Evolutionary conservation across 2,888 invertebrate genomes (phyloP).

Genomic region (Drosophila cyrtoloma): DNA sequence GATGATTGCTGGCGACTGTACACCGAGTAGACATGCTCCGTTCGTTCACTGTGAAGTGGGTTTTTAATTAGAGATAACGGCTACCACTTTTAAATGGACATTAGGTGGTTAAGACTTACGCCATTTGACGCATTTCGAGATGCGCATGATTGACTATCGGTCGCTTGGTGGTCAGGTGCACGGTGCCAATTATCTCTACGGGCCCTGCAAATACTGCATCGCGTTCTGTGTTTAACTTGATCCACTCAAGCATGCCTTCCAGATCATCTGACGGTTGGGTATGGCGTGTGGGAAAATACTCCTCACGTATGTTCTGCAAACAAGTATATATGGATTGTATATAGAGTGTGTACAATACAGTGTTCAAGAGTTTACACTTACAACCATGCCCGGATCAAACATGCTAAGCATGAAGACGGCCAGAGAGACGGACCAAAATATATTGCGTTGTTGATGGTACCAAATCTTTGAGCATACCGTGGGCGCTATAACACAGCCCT

Average conservation of each 20-base stretch:
- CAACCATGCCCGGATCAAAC: slow-evolving; percentile 84
- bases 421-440: slow-evolving; percentile 85
- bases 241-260: slow-evolving; percentile 92
- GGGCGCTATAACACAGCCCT: slow-evolving; percentile 88
- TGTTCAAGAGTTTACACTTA: slow-evolving; percentile 35
- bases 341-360: not conserved
- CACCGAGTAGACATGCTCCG: slow-evolving; percentile 91
- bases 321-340: not conserved
- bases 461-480: slow-evolving; percentile 88
- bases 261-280: slow-evolving; percentile 88
- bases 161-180: slow-evolving; percentile 91
- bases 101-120: slow-evolving; percentile 86
- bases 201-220: slow-evolving; percentile 92
- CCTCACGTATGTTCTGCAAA: slow-evolving; percentile 82
- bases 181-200: slow-evolving; percentile 93
- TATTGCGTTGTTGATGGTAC: slow-evolving; percentile 85
- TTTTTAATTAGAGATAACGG: slow-evolving; percentile 11
- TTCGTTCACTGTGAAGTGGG: slow-evolving; percentile 88
- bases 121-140: slow-evolving; percentile 92
- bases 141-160: slow-evolving; percentile 95
- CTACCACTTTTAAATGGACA: not conserved
- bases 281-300: slow-evolving; percentile 87
- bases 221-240: slow-evolving; percentile 87
- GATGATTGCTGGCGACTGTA: slow-evolving; percentile 91
- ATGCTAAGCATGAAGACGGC: slow-evolving; percentile 86